phyloP scores from a whole-genome alignment of 2,113 vertebrate species.

The Tyto alba region DNA sequence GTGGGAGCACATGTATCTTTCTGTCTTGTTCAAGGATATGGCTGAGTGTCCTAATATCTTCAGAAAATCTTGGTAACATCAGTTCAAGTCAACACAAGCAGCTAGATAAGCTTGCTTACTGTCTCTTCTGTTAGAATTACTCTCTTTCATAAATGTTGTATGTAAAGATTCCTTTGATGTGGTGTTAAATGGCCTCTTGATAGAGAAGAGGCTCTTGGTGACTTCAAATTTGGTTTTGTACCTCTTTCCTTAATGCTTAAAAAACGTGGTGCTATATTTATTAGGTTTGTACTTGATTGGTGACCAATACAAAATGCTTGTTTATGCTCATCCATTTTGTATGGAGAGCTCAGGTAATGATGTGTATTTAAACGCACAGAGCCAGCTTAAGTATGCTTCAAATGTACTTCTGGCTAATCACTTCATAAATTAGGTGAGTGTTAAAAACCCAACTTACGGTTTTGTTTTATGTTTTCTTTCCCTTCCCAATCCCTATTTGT shows the following conservation, averaged over 20 bases:
- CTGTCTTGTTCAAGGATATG: conserved; percentile 33
- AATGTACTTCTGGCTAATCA: conserved; percentile 50
- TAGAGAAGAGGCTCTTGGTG: neutral
- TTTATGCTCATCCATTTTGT: neutral
- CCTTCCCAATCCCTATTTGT: neutral
- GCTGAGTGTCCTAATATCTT: conserved; percentile 48
- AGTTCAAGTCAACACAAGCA: neutral
- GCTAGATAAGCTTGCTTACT: neutral
- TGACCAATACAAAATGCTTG: neutral
- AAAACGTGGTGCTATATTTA: neutral
- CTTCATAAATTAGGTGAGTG: conserved; percentile 59
- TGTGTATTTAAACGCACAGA: conserved; percentile 42
- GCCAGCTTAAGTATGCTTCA: conserved; percentile 53
- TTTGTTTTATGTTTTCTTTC: conserved; percentile 19
- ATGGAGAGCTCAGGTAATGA: conserved; percentile 34
- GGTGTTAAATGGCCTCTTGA: neutral
- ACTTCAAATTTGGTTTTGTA: neutral
- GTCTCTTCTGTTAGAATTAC: conserved; percentile 24
- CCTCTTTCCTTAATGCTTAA: neutral
- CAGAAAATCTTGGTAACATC: conserved; percentile 20
- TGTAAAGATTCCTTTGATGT: conserved; percentile 42
- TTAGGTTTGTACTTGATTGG: neutral
- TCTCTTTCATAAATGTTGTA: neutral
- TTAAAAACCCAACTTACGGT: conserved; percentile 18
- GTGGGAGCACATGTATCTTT: conserved; percentile 40